phyloP scores from a whole-genome alignment of 2,797 vertebrate genomes.

The Luscinia luscinia region DNA sequence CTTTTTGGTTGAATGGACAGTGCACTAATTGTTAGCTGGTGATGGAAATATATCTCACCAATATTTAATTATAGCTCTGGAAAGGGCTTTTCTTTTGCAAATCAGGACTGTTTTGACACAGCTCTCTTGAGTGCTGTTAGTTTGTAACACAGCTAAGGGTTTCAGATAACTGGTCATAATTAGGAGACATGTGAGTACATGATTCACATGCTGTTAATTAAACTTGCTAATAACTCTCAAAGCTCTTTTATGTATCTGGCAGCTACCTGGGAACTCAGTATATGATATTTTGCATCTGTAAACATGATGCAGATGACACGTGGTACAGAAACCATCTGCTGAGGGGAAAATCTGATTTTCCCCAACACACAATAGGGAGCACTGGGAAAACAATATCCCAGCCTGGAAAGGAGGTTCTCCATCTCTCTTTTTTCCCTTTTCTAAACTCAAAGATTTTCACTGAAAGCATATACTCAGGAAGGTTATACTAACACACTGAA shows the following conservation, averaged over 20 bases:
- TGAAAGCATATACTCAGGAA: neutral
- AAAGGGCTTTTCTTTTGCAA: neutral
- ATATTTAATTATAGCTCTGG: neutral
- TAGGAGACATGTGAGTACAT: neutral
- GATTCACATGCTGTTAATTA: slow-evolving; percentile 42
- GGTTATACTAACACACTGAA: neutral
- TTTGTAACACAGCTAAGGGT: neutral
- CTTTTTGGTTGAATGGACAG: neutral
- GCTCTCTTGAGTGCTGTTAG: neutral
- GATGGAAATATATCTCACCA: neutral
- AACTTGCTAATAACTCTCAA: slow-evolving; percentile 17
- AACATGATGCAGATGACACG: neutral
- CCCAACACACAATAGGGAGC: neutral
- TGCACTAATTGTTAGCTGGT: neutral
- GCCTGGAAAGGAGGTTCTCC: neutral
- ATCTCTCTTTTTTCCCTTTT: neutral
- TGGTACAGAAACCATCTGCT: slow-evolving; percentile 34
- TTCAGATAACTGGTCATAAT: slow-evolving; percentile 13
- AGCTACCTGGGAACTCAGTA: slow-evolving; percentile 28
- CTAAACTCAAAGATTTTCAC: neutral
- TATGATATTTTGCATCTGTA: neutral
- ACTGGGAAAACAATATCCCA: neutral
- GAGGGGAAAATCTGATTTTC: neutral
- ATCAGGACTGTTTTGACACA: slow-evolving; percentile 9
- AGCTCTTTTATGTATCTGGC: neutral